Conservation (phyloP, 2,113 vertebrate species). For the Ctenodactylus gundi region DNA sequence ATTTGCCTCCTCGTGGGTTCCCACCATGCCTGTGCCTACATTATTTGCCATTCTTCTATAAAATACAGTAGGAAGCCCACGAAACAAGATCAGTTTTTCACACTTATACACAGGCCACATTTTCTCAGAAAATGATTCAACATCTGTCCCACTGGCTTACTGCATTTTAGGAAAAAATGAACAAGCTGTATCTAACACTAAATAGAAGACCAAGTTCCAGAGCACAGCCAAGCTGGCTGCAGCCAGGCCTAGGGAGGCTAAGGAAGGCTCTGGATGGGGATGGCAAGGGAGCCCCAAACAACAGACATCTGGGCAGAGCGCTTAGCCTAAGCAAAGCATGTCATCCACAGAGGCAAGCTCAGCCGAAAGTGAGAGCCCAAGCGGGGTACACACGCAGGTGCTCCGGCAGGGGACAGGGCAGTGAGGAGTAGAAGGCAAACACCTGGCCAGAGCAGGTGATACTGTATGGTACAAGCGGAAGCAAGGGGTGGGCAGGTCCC, state of each 20-base stretch:
- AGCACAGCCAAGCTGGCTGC: not conserved
- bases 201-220: not conserved
- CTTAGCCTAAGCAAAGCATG: not conserved
- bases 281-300: not conserved
- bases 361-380: not conserved
- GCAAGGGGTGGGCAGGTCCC: not conserved
- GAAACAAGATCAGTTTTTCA: not conserved
- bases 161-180: not conserved
- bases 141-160: not conserved
- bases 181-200: not conserved
- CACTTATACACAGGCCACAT: not conserved
- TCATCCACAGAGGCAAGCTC: not conserved
- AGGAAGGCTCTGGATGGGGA: not conserved
- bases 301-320: not conserved
- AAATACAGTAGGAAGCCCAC: not conserved
- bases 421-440: not conserved
- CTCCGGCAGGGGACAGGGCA: not conserved
- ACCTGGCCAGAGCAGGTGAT: not conserved
- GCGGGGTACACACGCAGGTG: not conserved
- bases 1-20: not conserved
- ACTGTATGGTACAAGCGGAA: not conserved
- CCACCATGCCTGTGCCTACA: not conserved
- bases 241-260: not conserved
- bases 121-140: not conserved
- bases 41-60: not conserved